Evolutionary conservation across 2,888 invertebrate species (phyloP).

Genomic region (Miltochrista miniata): DNA sequence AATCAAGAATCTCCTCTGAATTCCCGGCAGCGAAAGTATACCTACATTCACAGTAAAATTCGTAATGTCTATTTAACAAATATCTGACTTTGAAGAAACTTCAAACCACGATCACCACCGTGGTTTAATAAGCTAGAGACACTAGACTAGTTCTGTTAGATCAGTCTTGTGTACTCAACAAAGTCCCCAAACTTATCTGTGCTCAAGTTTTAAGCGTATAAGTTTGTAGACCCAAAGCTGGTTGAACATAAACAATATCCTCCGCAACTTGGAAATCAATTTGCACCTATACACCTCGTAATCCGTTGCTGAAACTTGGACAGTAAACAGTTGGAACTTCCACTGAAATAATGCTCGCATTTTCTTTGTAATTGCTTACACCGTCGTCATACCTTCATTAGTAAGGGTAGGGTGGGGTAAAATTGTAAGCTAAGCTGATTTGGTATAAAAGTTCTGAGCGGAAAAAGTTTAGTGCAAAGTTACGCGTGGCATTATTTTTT

Average conservation of each 20-base stretch:
- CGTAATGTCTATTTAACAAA: too few species aligned
- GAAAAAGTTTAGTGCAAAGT: not conserved
- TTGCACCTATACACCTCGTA: conserved; percentile 3
- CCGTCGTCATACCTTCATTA: conserved; percentile 14
- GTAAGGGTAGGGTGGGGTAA: not conserved
- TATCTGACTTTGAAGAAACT: too few species aligned
- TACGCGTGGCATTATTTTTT: too few species aligned
- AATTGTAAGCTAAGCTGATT: not conserved
- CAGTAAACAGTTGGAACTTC: conserved; percentile 16
- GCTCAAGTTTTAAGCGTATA: not conserved
- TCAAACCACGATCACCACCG: too few species aligned
- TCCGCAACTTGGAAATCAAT: conserved; percentile 5
- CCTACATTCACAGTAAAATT: too few species aligned
- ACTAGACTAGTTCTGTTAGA: too few species aligned
- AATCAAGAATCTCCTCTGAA: too few species aligned
- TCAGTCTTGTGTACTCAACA: not conserved
- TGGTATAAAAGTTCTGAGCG: not conserved
- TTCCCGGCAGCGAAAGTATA: too few species aligned
- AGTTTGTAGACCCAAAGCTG: not conserved
- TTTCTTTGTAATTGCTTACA: conserved; percentile 15
- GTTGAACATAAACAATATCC: not conserved
- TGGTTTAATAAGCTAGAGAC: too few species aligned
- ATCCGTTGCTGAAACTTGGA: conserved; percentile 13
- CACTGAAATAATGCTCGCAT: conserved; percentile 7
- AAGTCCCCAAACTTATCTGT: not conserved